Base-by-base conservation (phyloP, 2,888 invertebrate genomes). In the Empis livida region DNA sequence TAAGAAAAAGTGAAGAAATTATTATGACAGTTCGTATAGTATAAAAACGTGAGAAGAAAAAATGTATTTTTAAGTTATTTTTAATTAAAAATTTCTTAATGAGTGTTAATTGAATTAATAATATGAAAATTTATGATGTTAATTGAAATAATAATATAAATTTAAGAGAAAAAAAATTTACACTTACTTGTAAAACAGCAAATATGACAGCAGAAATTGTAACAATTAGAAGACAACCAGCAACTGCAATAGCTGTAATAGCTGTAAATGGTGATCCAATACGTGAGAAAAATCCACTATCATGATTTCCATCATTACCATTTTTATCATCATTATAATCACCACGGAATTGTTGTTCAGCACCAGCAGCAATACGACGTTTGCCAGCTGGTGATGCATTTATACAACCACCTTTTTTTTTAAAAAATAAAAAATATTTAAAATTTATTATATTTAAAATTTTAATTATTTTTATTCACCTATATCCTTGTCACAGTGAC, bases 331-430 rank as follows among this genome's bases (percentile, higher is more conserved):
- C 23, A 39, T 55, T 57, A 44, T 52, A 11, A 41, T 41, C 41
- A 48, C 57, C 55, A 27, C 61, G 59, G 48, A 64, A 60, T 53
- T 63, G 63, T 51, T 65, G 63, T 35, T 73, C 61, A 37, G 73
- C 73, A 56, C 70, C 73, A 59, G 75, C 76, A 2, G 81, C 79
- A 53, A 82, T 84, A 50, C 84, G 75, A 5, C 84, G 73, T 62
- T 84, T 84, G 20, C 83, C 84, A 45, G 82, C 82, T 46, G 82
- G 80, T 2, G 82, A 81, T 11, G 80, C 77, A 64, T 80, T 81
- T 61, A 80, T 79, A 62, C 84, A 84, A 57, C 81, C 81, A 54
- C 83, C 84, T 84, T 59, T 3, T n/a, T n/a, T n/a, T n/a, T 42
- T 51, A 51, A 31, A 49, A 47, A 49, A 13, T 15, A 40, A 20